phyloP scores from a whole-genome alignment of 2,797 vertebrate genomes.

The Cottoperca gobio region DNA sequence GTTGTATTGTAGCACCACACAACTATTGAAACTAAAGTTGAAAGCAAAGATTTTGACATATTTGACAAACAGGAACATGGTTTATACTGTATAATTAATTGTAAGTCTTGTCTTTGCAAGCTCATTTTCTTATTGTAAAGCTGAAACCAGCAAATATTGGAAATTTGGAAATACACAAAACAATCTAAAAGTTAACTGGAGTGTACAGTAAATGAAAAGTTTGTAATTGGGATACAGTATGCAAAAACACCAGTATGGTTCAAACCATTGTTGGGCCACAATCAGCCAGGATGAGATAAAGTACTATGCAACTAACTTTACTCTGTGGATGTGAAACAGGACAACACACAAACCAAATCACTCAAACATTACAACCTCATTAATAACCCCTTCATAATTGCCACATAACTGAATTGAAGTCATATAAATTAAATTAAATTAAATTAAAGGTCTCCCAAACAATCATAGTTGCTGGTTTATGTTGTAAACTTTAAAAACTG shows the following conservation, averaged over 20 bases:
- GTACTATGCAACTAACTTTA: background rate
- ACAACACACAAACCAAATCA: background rate
- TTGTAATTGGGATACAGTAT: background rate
- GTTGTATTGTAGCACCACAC: too few relatives aligned
- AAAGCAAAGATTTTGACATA: background rate
- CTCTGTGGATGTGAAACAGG: background rate
- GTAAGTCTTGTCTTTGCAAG: background rate
- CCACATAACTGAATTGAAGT: background rate
- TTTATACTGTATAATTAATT: background rate
- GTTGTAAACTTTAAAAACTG: conserved; percentile 11
- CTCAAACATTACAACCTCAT: too few relatives aligned
- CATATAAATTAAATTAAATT: background rate
- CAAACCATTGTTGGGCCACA: too few relatives aligned
- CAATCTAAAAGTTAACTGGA: background rate
- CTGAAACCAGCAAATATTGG: background rate
- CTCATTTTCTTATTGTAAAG: background rate
- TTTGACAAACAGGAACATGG: background rate
- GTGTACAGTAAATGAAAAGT: background rate
- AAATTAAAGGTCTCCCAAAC: background rate
- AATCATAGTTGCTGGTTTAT: background rate
- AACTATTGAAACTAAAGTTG: background rate
- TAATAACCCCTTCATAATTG: too few relatives aligned
- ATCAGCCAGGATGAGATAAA: too few relatives aligned
- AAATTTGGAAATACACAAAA: background rate
- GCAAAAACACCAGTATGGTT: background rate